These are phyloP conservation scores for Drosophila nigritarsus DNA, from an alignment of 2,888 invertebrate species.

Conservation along the genomic window DNA sequence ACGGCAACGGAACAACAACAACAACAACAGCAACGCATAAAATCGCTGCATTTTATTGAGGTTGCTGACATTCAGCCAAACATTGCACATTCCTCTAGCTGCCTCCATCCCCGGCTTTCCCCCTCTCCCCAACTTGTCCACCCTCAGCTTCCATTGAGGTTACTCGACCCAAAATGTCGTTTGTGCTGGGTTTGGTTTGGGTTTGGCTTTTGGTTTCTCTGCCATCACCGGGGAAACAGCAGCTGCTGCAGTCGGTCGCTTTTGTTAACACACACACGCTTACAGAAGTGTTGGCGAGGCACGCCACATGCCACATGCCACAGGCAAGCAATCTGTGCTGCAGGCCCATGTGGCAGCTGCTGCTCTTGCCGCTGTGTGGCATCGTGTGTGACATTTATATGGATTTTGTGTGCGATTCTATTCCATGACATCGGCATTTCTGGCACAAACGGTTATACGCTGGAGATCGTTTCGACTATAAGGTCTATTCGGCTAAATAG, in stretches of 20 bases:
- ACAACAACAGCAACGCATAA: constrained; percentile 76
- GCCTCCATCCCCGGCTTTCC: constrained; percentile 5
- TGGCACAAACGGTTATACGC: constrained; percentile 43
- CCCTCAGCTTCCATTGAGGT: constrained; percentile 32
- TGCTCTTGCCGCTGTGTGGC: constrained; percentile 35
- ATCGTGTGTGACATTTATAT: constrained; percentile 61
- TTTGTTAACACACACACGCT: constrained; percentile 39
- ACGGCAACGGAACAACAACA: constrained; percentile 80
- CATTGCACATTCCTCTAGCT: constrained; percentile 53
- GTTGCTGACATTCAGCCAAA: constrained; percentile 78
- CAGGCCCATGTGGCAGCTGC: constrained; percentile 49
- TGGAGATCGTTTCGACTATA: constrained; percentile 14
- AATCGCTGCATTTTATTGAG: constrained; percentile 83
- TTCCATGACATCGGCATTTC: constrained; percentile 34
- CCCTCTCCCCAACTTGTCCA: background rate
- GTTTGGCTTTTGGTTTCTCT: constrained; percentile 26
- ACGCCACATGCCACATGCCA: constrained; percentile 55
- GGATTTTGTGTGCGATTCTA: constrained; percentile 37
- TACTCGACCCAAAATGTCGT: constrained; percentile 53
- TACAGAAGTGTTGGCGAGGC: constrained; percentile 54
- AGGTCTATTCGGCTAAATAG: constrained; percentile 20
- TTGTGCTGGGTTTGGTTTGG: constrained; percentile 35
- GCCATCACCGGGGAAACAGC: constrained; percentile 29
- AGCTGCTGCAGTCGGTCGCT: constrained; percentile 31
- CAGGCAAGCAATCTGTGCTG: constrained; percentile 60